These are phyloP conservation scores for Hippocampus barbouri DNA, from an alignment of 2,113 vertebrate genomes.

Conservation along the genomic window DNA sequence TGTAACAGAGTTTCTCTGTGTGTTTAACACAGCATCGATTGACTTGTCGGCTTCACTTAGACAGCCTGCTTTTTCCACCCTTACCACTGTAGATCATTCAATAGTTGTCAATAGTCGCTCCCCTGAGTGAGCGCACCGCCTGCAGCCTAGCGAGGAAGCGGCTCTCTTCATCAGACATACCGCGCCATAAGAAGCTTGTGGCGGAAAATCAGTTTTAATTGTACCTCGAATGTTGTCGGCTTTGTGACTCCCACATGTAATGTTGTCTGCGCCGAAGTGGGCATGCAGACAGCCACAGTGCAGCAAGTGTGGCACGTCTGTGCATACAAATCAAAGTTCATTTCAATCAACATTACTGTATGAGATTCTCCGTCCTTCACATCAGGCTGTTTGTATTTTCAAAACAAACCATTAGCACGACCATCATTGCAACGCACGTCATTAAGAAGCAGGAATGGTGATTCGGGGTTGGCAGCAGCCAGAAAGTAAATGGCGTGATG, in stretches of 20 bases:
- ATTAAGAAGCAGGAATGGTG: slow-evolving; percentile 57
- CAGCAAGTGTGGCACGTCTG: background rate
- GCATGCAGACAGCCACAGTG: slow-evolving; percentile 6
- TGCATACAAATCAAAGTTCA: slow-evolving; percentile 38
- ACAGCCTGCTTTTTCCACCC: slow-evolving; percentile 57
- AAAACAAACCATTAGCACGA: slow-evolving; percentile 67
- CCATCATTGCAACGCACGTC: slow-evolving; percentile 48
- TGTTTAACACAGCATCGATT: slow-evolving; percentile 61
- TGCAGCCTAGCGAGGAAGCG: slow-evolving; percentile 35
- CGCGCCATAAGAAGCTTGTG: slow-evolving; percentile 40
- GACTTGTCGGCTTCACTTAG: slow-evolving; percentile 61
- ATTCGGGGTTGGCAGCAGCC: slow-evolving; percentile 63
- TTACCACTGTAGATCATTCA: slow-evolving; percentile 64
- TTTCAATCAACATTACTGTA: slow-evolving; percentile 49
- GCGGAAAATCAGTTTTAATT: slow-evolving; percentile 50
- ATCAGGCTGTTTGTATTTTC: slow-evolving; percentile 46
- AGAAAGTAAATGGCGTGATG: slow-evolving; percentile 59
- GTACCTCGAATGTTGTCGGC: slow-evolving; percentile 37
- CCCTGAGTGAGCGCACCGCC: slow-evolving; percentile 58
- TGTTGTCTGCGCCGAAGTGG: slow-evolving; percentile 3
- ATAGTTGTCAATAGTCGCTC: slow-evolving; percentile 64
- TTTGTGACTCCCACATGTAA: slow-evolving; percentile 30
- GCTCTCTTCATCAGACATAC: slow-evolving; percentile 47
- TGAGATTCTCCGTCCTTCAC: slow-evolving; percentile 55
- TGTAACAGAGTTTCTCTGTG: slow-evolving; percentile 40